phyloP scores from a whole-genome alignment of 2,888 invertebrate genomes.

The Cerastis leucographa region DNA sequence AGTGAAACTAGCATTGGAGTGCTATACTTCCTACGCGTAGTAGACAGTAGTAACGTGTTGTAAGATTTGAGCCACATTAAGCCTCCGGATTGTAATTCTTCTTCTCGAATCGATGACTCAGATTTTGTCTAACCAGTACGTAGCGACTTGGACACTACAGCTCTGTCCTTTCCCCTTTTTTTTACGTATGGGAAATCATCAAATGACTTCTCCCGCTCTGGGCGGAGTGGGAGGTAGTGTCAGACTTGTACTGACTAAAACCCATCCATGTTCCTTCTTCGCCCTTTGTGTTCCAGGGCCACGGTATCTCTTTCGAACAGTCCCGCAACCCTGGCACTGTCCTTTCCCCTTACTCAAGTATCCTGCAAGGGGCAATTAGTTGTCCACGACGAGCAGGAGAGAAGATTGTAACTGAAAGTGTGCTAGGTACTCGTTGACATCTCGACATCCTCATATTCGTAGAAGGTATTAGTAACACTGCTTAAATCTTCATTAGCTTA shows the following conservation, averaged over 20 bases:
- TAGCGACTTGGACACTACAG: not conserved
- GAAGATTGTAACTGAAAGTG: not conserved
- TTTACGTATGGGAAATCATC: too few species aligned
- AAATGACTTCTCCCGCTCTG: too few species aligned
- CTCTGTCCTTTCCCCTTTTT: too few species aligned
- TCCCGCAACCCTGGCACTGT: too few species aligned
- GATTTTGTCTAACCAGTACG: not conserved
- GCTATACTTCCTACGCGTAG: not conserved
- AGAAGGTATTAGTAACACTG: not conserved
- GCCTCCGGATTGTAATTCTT: not conserved
- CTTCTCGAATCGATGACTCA: not conserved
- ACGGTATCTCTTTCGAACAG: too few species aligned
- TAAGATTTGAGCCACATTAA: conserved; percentile 27
- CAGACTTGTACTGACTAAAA: too few species aligned
- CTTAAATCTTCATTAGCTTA: not conserved
- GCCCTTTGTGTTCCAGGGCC: too few species aligned
- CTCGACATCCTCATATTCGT: not conserved
- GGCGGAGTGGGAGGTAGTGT: too few species aligned
- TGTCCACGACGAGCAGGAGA: not conserved
- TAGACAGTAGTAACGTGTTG: conserved; percentile 7
- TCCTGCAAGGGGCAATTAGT: not conserved
- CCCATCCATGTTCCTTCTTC: too few species aligned
- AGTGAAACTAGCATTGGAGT: not conserved
- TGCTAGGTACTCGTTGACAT: not conserved
- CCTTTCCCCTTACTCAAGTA: not conserved